Percentiles rank a stretch among this genome's conserved stretches.
Conservation (phyloP, 35 echinoderm and acorn worm species). For the Heliocidaris tuberculata region DNA sequence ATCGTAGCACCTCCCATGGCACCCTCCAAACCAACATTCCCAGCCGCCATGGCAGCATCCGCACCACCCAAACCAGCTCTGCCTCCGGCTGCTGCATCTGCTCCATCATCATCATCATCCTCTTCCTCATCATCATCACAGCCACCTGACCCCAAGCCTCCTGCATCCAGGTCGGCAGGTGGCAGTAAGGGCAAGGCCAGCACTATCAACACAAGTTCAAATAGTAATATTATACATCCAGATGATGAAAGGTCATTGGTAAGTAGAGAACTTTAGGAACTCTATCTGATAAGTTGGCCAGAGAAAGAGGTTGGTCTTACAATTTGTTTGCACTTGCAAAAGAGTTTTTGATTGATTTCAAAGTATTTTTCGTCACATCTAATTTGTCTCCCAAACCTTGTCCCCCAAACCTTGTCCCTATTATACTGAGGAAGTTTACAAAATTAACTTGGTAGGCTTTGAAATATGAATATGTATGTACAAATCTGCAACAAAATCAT, state of each 20-base stretch:
- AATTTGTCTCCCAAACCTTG: too few species aligned
- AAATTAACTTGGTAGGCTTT: background rate
- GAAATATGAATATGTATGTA: background rate
- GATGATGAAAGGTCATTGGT: constrained; percentile 98
- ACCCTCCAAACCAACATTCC: constrained; percentile 40
- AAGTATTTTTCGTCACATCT: background rate
- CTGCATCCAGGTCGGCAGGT: background rate
- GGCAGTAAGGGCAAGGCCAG: constrained; percentile 49
- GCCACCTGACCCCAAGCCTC: constrained; percentile 17
- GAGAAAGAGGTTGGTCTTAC: background rate
- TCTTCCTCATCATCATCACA: background rate
- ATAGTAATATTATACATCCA: constrained; percentile 96
- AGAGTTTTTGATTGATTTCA: background rate
- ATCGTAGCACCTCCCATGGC: constrained; percentile 34
- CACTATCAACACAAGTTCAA: constrained; percentile 75
- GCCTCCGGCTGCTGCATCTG: background rate
- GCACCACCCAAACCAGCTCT: constrained; percentile 25
- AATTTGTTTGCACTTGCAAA: background rate
- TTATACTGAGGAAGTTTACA: background rate
- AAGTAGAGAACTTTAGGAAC: constrained; percentile 44
- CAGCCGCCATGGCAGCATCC: constrained; percentile 20
- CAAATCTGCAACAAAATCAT: too few species aligned
- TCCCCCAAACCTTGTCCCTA: background rate
- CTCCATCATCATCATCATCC: background rate
- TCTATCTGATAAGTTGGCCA: background rate